Base-by-base conservation (phyloP, 2,797 vertebrate genomes). In the Lagothrix lagotricha region DNA sequence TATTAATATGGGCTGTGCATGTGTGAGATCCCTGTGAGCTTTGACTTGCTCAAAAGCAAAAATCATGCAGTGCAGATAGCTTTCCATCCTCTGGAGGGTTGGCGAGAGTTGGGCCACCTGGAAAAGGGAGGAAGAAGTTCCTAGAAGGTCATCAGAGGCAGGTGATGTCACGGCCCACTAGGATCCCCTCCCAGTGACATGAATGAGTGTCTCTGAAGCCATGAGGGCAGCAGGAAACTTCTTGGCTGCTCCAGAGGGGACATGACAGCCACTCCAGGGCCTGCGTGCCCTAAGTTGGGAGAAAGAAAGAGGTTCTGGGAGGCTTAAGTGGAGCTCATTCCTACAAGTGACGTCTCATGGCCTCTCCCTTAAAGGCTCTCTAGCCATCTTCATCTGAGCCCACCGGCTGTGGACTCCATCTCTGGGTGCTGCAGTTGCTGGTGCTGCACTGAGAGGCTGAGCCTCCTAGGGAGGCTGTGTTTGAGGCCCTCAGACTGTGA, bases 281-380 rank as follows among this genome's bases (percentile, higher is more conserved):
- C 2, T 82, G 8, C 57, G 7, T 33, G 2, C 50, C 39, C 64
- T 46, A 11, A 46, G 30, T 36, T 4, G 10, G 3, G 39, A 57
- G 36, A 14, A 61, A 36, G 30, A 22, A 46, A 46, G 64, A 75
- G 52, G 24, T 4, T 83, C 9, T 30, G 33, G 79, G 30, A 73
- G 14, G 15, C 15, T 82, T 20, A n/a, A 7, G 10, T 7, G 15
- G 24, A 22, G 12, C 39, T 50, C 39, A 13, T 22, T 22, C 3
- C 22, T 46, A 1, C 19, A 33, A 57, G 20, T 13, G 39, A 30
- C 39, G 1, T 4, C 7, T 1, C 11, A 5, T 14, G 11, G 13
- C 4, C 50, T 54, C 10, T 19, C 46, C 17, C 22, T 5, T 11
- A 54, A 22, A 22, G 50, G 30, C 6, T 82, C 11, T 36, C 7